Evolutionary conservation across 1,140 invertebrate genomes (phyloP), one percentile per base, ranked within the genome.

Genomic region (Lithobius niger): DNA sequence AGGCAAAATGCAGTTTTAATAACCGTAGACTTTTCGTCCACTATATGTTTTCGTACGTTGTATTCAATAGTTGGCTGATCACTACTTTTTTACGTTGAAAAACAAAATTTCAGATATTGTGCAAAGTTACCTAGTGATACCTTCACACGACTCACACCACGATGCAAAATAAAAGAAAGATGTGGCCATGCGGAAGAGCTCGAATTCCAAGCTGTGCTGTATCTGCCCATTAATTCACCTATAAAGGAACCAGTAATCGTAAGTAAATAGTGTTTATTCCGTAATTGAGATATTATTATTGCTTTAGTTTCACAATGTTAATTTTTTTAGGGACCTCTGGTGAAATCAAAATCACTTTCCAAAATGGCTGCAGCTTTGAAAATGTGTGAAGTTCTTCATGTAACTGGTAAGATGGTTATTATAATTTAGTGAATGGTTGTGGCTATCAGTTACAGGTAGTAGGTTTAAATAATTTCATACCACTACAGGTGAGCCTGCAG

Each of bases 101-200:
- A 51, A 43, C 55, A 40, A 52, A 61, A 52, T 52, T 69, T 31
- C 60, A 88, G 92, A 65, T 99, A 99, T 70, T 99, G 95, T 74
- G 87, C 90, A n/a, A 95, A 95, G 71, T 74, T 99, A 52, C 96
- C 96, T 0, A 97, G 92, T 67, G 96, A 99, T 75, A 92, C 92
- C 2, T 98, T 99, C 72, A 99, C 96, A 0, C 83, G 92, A 59
- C 76, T 99, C 10, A 88, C 89, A 0, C 91, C 95, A 1, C 78
- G 90, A 53, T 94, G 88, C 3, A 24, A 57, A 42, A 24, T 40
- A 15, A 51, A n/a, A 42, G 55, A 59, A 48, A 27, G 25, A 27
- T n/a, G 16, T 19, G 18, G 3, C 36, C 16, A 27, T 1, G 60
- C 62, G 42, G 61, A 59, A 1, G 74, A 80, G 54, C 86, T 77